Evolutionary conservation across 2,888 invertebrate genomes (phyloP).

Genomic region (Phalangium opilio): DNA sequence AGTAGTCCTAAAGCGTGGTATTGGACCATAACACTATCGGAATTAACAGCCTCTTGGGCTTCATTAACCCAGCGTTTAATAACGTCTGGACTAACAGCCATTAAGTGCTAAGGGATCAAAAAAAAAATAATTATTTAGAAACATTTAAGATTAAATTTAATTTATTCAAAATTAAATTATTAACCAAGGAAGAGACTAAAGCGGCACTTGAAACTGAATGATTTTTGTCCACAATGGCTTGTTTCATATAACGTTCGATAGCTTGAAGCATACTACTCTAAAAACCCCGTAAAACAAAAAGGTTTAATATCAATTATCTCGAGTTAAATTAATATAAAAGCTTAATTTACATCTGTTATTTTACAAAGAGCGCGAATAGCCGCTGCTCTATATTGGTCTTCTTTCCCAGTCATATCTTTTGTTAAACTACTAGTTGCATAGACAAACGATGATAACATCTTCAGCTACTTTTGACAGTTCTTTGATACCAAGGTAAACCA

Average conservation of each 20-base stretch:
- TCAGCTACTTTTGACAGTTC: slow-evolving; percentile 87
- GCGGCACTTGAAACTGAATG: slow-evolving; percentile 93
- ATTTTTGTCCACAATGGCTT: slow-evolving; percentile 96
- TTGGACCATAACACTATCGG: slow-evolving; percentile 57
- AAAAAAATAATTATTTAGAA: neutral
- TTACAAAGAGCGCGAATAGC: slow-evolving; percentile 94
- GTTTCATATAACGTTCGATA: slow-evolving; percentile 98
- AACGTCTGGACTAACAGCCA: slow-evolving; percentile 66
- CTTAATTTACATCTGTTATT: slow-evolving; percentile 65
- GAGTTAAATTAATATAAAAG: too few species aligned
- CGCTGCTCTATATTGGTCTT: slow-evolving; percentile 81
- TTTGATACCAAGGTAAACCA: slow-evolving; percentile 84
- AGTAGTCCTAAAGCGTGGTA: slow-evolving; percentile 94
- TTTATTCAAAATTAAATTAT: too few species aligned
- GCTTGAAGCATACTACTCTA: slow-evolving; percentile 61
- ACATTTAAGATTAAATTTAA: neutral
- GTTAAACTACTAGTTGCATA: slow-evolving; percentile 83
- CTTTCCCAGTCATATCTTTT: slow-evolving; percentile 90
- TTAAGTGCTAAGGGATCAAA: slow-evolving; percentile 51
- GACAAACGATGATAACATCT: slow-evolving; percentile 98
- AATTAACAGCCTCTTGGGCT: slow-evolving; percentile 85
- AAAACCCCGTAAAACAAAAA: slow-evolving; percentile 15
- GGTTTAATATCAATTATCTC: too few species aligned
- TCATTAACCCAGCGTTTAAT: slow-evolving; percentile 98
- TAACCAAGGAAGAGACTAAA: slow-evolving; percentile 66